phyloP scores from a whole-genome alignment of 2,888 invertebrate species.

The Brassicogethes aeneus region DNA sequence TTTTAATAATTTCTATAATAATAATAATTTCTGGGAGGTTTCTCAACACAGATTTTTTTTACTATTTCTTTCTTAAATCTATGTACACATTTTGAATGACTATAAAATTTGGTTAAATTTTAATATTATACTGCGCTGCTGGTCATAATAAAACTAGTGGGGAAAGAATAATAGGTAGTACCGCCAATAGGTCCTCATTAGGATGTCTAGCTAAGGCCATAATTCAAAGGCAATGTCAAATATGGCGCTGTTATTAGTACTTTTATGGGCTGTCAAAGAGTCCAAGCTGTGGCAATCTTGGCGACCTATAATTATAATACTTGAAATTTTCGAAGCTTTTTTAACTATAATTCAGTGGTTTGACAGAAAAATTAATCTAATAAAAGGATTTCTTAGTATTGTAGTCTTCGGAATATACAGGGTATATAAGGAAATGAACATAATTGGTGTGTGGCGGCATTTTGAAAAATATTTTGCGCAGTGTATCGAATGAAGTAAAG shows the following conservation, averaged over 20 bases:
- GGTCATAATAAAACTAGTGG: not conserved
- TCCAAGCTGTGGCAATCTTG: conserved; percentile 19
- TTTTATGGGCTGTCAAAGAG: conserved; percentile 32
- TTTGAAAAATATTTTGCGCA: no score
- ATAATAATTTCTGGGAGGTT: no score
- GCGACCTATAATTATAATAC: conserved; percentile 31
- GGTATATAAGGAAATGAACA: no score
- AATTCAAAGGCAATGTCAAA: conserved; percentile 32
- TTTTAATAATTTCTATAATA: no score
- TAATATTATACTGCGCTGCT: no score
- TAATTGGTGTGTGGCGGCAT: no score
- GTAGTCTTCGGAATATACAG: not conserved
- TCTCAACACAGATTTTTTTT: no score
- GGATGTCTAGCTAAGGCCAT: conserved; percentile 31
- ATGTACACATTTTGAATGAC: no score
- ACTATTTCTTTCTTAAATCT: no score
- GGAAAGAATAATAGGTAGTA: conserved; percentile 10
- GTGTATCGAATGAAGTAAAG: no score
- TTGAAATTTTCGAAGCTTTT: conserved; percentile 22
- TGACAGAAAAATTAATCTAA: conserved; percentile 17
- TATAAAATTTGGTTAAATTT: no score
- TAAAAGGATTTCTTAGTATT: conserved; percentile 4
- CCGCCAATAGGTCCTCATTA: conserved; percentile 33
- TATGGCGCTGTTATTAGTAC: conserved; percentile 31
- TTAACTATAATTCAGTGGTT: conserved; percentile 1